Conservation (phyloP, 2,113 vertebrate genomes). For the Xenopus borealis region DNA sequence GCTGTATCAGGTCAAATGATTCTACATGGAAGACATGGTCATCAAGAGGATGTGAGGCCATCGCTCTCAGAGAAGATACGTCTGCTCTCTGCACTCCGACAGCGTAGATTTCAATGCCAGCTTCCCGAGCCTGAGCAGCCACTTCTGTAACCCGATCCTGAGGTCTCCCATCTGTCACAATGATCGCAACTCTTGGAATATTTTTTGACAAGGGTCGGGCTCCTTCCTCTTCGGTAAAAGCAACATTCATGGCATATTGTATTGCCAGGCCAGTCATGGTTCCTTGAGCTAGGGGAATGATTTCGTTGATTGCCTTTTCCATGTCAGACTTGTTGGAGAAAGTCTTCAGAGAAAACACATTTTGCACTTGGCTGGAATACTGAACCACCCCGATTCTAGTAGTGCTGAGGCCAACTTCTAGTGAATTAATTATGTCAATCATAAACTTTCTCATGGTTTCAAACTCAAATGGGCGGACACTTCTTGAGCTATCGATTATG, state of each 20-base stretch:
- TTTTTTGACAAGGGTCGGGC: conserved; percentile 70
- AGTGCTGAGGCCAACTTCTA: conserved; percentile 79
- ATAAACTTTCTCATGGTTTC: conserved; percentile 94
- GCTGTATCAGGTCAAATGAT: conserved; percentile 89
- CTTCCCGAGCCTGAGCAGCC: conserved; percentile 78
- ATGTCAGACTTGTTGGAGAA: conserved; percentile 71
- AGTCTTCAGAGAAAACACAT: conserved; percentile 84
- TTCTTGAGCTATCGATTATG: conserved; percentile 95
- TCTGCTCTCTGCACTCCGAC: conserved; percentile 92
- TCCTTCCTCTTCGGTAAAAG: conserved; percentile 79
- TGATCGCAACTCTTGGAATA: conserved; percentile 81
- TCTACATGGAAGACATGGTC: conserved; percentile 95
- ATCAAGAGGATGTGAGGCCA: conserved; percentile 87
- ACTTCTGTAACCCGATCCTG: conserved; percentile 93
- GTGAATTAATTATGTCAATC: conserved; percentile 81
- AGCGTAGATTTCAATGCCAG: conserved; percentile 90
- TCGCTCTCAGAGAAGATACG: conserved; percentile 86
- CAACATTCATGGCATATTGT: conserved; percentile 85
- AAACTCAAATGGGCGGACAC: conserved; percentile 89
- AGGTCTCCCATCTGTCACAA: conserved; percentile 91
- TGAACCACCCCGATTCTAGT: conserved; percentile 91
- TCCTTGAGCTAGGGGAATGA: conserved; percentile 89
- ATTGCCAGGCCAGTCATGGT: conserved; percentile 97
- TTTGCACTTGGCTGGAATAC: conserved; percentile 96
- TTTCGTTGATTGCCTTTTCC: conserved; percentile 83